Evolutionary conservation across 1,140 invertebrate species (phyloP).

Genomic region (Aphaenogaster rudis): DNA sequence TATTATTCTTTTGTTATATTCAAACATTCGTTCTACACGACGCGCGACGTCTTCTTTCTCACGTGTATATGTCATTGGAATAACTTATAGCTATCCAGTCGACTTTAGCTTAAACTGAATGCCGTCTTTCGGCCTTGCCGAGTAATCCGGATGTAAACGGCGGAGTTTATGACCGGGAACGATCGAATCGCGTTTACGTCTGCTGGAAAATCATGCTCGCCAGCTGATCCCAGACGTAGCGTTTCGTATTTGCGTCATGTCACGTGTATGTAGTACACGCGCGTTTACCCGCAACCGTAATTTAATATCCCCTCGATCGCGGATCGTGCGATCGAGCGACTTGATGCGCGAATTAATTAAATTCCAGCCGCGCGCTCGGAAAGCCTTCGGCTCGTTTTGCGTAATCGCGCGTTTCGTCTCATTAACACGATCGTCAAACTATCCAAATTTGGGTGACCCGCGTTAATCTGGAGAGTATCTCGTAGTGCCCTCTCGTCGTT

Average conservation of each 20-base stretch:
- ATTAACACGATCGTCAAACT: conserved; percentile 62
- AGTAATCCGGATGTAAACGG: not conserved
- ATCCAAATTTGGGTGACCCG: conserved; percentile 40
- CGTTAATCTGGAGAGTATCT: not conserved
- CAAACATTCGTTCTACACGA: not conserved
- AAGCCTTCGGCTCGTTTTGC: conserved; percentile 51
- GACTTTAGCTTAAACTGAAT: not conserved
- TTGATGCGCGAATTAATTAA: conserved; percentile 66
- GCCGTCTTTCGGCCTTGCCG: not conserved
- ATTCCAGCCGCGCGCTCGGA: conserved; percentile 51
- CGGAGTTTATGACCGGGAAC: not conserved
- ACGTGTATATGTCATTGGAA: not conserved
- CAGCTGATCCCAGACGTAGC: conserved; percentile 26
- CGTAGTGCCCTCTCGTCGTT: not conserved
- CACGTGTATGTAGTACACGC: conserved; percentile 25
- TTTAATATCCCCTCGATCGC: conserved; percentile 65
- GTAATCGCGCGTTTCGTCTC: conserved; percentile 66
- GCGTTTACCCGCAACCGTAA: conserved; percentile 48
- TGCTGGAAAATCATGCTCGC: conserved; percentile 27
- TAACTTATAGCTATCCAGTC: not conserved
- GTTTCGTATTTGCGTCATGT: conserved; percentile 35
- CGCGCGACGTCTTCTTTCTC: not conserved
- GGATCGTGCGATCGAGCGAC: conserved; percentile 42
- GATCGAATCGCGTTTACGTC: conserved; percentile 26
- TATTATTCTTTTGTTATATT: not conserved